These are phyloP conservation scores for Syngnathus scovelli DNA, from an alignment of 2,113 vertebrate genomes.

Conservation along the genomic window DNA sequence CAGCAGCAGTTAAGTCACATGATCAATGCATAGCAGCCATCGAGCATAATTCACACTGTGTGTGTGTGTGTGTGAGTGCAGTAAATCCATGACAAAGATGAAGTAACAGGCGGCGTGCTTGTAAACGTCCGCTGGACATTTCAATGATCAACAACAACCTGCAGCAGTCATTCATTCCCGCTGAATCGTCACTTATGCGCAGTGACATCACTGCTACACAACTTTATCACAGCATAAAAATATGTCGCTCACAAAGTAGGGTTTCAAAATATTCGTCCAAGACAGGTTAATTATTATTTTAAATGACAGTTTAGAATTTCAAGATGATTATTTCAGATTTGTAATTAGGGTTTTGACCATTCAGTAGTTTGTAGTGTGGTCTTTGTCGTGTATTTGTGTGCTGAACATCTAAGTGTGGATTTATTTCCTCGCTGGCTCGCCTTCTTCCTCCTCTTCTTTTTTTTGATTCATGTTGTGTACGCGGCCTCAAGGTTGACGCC, in stretches of 20 bases:
- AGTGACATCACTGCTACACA: neutral
- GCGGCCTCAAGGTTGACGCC: slow-evolving; percentile 8
- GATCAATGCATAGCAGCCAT: neutral
- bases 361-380: neutral
- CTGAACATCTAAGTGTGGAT: neutral
- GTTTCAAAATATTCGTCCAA: neutral
- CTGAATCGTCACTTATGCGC: neutral
- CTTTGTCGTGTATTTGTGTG: neutral
- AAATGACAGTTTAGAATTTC: too few relatives aligned
- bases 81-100: neutral
- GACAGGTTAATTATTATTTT: neutral
- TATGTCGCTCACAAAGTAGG: neutral
- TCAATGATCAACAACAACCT: neutral
- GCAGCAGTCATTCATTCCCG: neutral
- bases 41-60: neutral
- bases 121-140: neutral
- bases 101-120: neutral
- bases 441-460: neutral
- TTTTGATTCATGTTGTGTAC: slow-evolving; percentile 4
- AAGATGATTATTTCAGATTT: neutral
- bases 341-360: neutral
- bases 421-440: neutral
- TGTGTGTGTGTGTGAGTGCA: neutral
- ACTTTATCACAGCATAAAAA: neutral
- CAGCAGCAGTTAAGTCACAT: neutral